These are phyloP conservation scores for Leptoclinus maculatus DNA, from an alignment of 2,797 vertebrate genomes.

Conservation along the genomic window DNA sequence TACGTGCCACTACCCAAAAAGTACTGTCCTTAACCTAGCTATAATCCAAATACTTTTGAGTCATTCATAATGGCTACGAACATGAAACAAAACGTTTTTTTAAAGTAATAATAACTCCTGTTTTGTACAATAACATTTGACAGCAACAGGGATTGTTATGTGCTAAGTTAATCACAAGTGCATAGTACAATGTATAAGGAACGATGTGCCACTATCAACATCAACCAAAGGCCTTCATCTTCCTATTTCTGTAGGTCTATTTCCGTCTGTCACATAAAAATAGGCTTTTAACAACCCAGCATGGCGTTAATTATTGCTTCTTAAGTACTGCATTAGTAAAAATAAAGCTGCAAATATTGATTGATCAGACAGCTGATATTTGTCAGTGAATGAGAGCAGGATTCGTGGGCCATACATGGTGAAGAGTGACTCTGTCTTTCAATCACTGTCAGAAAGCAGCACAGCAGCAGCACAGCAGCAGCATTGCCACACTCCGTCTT, in stretches of 20 bases:
- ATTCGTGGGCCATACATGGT: conserved; percentile 65
- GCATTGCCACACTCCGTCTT: conserved; percentile 62
- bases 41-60: neutral
- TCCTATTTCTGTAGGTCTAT: conserved; percentile 85
- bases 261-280: conserved; percentile 88
- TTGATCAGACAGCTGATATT: conserved; percentile 82
- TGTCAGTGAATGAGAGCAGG: conserved; percentile 68
- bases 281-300: conserved; percentile 87
- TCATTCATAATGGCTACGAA: neutral
- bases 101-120: conserved; percentile 1
- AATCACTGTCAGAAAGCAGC: conserved; percentile 79
- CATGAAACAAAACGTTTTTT: neutral
- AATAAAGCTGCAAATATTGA: conserved; percentile 86
- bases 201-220: conserved; percentile 64
- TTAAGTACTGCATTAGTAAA: conserved; percentile 81
- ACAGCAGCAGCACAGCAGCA: conserved; percentile 65
- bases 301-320: conserved; percentile 82
- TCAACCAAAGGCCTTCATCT: conserved; percentile 74
- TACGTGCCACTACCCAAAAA: neutral
- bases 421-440: conserved; percentile 74
- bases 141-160: conserved; percentile 33
- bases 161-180: conserved; percentile 38
- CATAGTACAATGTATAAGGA: conserved; percentile 28
- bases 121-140: conserved; percentile 38
- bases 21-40: neutral